Evolutionary conservation across 2,888 invertebrate genomes (phyloP).

Genomic region (Hydroisotoma schaefferi): DNA sequence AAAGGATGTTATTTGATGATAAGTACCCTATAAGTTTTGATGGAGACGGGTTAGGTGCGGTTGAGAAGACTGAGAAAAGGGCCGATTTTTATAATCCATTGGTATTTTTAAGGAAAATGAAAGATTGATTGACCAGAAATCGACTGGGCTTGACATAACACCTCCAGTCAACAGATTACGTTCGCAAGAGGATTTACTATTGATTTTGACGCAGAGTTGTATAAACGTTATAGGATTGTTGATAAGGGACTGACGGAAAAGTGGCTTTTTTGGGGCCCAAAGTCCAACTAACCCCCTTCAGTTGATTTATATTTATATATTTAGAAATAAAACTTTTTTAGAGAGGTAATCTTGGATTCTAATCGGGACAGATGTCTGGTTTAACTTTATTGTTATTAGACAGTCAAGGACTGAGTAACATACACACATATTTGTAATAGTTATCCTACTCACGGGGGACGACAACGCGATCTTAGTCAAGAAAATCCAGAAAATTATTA

Average conservation of each 20-base stretch:
- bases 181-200: not conserved
- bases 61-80: constrained; percentile 7
- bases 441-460: constrained; percentile 9
- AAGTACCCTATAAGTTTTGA: constrained; percentile 7
- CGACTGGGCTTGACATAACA: constrained; percentile 37
- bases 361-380: constrained; percentile 43
- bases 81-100: constrained; percentile 9
- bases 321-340: constrained; percentile 34
- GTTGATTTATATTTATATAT: constrained; percentile 43
- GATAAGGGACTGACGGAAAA: constrained; percentile 32
- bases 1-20: not conserved
- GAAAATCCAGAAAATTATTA: constrained; percentile 13
- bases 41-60: constrained; percentile 3
- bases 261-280: constrained; percentile 21
- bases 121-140: constrained; percentile 42
- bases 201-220: not conserved
- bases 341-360: constrained; percentile 32
- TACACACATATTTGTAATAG: constrained; percentile 25
- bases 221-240: constrained; percentile 2
- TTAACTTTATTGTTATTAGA: constrained; percentile 43
- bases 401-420: constrained; percentile 23
- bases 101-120: not conserved
- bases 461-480: not conserved
- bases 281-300: constrained; percentile 35
- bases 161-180: constrained; percentile 10